These are phyloP conservation scores for Hyles euphorbiae DNA, from an alignment of 1,140 invertebrate species.

Conservation along the genomic window DNA sequence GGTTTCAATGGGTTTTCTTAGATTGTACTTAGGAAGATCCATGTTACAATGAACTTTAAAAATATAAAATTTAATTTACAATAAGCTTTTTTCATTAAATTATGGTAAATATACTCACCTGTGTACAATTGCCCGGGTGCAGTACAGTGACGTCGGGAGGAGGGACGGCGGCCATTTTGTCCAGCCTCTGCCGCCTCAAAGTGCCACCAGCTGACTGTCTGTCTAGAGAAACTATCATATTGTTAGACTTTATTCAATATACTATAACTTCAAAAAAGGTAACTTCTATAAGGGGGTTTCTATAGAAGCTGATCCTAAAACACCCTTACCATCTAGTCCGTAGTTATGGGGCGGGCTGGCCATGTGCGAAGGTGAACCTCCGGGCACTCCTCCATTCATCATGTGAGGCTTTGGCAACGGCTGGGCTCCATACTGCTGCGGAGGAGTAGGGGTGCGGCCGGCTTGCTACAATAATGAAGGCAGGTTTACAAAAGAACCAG, in stretches of 20 bases:
- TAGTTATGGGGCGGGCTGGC: slow-evolving; percentile 44
- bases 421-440: slow-evolving; percentile 57
- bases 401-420: slow-evolving; percentile 37
- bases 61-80: no score
- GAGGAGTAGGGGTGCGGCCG: slow-evolving; percentile 63
- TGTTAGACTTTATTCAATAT: background rate
- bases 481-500: no score
- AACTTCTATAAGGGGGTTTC: no score
- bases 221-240: slow-evolving; percentile 28
- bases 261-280: no score
- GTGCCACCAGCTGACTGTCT: slow-evolving; percentile 66
- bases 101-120: slow-evolving; percentile 35
- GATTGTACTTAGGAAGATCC: no score
- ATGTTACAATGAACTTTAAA: no score
- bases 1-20: no score
- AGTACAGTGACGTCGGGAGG: slow-evolving; percentile 72
- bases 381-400: slow-evolving; percentile 39
- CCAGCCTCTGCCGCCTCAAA: slow-evolving; percentile 54
- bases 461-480: slow-evolving; percentile 36
- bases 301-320: background rate
- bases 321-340: slow-evolving; percentile 46
- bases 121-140: slow-evolving; percentile 63
- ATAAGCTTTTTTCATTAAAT: no score
- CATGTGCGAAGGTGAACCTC: slow-evolving; percentile 45
- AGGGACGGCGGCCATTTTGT: slow-evolving; percentile 66